Percentiles rank a stretch among this genome's conserved stretches.
Conservation (phyloP, 2,113 vertebrate genomes). For the Marmota flaviventris region DNA sequence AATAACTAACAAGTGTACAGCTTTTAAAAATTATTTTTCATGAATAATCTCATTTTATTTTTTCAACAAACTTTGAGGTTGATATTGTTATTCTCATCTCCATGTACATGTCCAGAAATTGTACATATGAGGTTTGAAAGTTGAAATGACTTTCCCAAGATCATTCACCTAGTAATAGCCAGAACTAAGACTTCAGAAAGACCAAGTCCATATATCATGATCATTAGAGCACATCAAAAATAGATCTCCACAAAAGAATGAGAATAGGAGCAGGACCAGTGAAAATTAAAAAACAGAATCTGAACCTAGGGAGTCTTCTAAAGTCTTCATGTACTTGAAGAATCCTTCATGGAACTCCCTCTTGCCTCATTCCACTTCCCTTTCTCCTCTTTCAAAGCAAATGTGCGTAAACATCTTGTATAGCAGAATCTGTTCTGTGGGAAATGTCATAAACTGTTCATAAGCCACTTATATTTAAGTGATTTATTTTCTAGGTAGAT, state of each 20-base stretch:
- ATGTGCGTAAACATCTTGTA: background rate
- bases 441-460: conserved; percentile 11
- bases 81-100: background rate
- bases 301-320: background rate
- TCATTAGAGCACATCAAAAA: background rate
- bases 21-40: background rate
- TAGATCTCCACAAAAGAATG: background rate
- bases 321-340: background rate
- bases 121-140: background rate
- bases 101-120: background rate
- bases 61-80: background rate
- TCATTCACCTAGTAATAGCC: background rate
- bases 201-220: background rate
- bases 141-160: background rate
- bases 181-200: background rate
- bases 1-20: background rate
- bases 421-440: background rate
- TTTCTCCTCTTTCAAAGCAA: background rate
- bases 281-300: background rate
- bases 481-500: background rate
- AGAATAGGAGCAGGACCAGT: background rate
- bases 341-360: background rate
- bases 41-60: conserved; percentile 14
- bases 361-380: background rate
- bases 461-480: background rate